Conservation (phyloP, 2,113 vertebrate species). For the Apteryx mantelli region DNA sequence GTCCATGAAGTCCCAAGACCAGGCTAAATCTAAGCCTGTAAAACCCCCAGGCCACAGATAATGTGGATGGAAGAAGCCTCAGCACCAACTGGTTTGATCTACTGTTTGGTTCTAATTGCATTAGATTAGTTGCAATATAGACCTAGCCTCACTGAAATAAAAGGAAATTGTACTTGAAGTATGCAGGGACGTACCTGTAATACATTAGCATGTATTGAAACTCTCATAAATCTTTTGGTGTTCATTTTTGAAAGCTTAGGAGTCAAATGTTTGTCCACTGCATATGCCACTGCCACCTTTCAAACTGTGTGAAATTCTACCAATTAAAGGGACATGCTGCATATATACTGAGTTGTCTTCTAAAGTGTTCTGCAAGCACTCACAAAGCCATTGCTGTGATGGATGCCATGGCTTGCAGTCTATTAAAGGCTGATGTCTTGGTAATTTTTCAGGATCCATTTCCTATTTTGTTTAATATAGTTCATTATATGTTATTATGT, state of each 20-base stretch:
- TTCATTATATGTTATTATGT: slow-evolving; percentile 12
- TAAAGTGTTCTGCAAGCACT: background rate
- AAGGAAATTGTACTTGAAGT: background rate
- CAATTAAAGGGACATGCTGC: background rate
- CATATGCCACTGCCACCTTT: background rate
- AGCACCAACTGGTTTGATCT: background rate
- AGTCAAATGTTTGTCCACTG: background rate
- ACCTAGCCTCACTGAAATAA: background rate
- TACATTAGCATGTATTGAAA: background rate
- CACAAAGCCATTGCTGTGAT: background rate
- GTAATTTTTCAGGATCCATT: slow-evolving; percentile 14
- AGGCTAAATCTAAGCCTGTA: background rate
- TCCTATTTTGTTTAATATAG: slow-evolving; percentile 34
- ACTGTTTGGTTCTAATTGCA: background rate
- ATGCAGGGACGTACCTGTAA: background rate
- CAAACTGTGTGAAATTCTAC: background rate
- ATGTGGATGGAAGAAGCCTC: background rate
- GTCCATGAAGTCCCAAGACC: background rate
- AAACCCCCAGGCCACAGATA: background rate
- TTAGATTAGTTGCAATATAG: background rate
- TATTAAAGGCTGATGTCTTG: slow-evolving; percentile 2
- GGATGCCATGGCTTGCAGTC: background rate
- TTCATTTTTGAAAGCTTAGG: background rate
- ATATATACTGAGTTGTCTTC: background rate
- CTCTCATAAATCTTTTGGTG: background rate